Percentiles rank a stretch among this genome's conserved stretches.
Conservation (phyloP, 2,888 invertebrate species). For the Steinernema hermaphroditum region DNA sequence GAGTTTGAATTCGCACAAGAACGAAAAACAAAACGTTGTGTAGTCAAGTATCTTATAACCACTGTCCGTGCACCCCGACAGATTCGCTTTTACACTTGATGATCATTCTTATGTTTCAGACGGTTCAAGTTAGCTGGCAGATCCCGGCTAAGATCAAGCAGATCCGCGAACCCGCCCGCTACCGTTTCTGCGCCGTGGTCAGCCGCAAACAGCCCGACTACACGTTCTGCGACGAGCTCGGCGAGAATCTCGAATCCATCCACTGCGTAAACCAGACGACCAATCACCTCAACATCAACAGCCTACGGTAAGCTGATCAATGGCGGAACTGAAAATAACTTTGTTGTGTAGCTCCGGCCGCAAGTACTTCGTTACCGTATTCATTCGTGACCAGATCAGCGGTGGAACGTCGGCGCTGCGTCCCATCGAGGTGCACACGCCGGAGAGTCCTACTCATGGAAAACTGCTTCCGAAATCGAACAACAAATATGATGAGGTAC, state of each 20-base stretch:
- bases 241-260: conserved; percentile 53
- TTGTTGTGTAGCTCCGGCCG: conserved; percentile 35
- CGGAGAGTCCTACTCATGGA: conserved; percentile 25
- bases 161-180: conserved; percentile 14
- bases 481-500: conserved; percentile 32
- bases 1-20: too few relatives aligned
- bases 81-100: too few relatives aligned
- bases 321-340: background rate
- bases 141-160: conserved; percentile 18
- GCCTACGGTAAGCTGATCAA: conserved; percentile 37
- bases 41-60: too few relatives aligned
- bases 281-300: conserved; percentile 44
- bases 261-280: conserved; percentile 52
- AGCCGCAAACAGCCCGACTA: conserved; percentile 44
- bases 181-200: conserved; percentile 52
- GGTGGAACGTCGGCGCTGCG: conserved; percentile 49
- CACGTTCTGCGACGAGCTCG: conserved; percentile 53
- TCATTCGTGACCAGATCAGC: conserved; percentile 47
- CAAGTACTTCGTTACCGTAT: conserved; percentile 49
- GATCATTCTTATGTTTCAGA: too few relatives aligned
- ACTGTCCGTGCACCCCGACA: too few relatives aligned
- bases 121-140: conserved; percentile 23
- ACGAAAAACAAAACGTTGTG: too few relatives aligned
- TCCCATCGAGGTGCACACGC: conserved; percentile 41
- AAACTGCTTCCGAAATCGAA: conserved; percentile 25